These are phyloP conservation scores for Eutolmus rufibarbis DNA, from an alignment of 2,888 invertebrate species.

Conservation along the genomic window DNA sequence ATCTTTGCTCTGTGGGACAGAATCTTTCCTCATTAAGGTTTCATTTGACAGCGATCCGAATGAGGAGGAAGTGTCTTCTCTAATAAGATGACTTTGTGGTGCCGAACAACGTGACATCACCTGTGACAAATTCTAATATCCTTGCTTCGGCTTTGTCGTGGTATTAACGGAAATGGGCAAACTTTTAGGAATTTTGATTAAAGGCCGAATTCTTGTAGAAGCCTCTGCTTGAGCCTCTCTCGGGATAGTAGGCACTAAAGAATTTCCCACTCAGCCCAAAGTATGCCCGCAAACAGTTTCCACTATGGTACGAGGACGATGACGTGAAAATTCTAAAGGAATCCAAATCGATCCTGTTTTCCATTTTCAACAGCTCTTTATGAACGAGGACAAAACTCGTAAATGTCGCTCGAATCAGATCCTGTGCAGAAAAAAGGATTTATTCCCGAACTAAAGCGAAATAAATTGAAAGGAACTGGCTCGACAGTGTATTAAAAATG, in stretches of 20 bases:
- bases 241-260: not conserved
- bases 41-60: not conserved
- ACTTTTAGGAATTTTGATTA: not conserved
- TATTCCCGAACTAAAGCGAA: not conserved
- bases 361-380: not conserved
- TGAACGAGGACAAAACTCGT: not conserved
- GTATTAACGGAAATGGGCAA: not conserved
- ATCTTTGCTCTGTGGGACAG: not conserved
- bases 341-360: not conserved
- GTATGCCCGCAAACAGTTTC: not conserved
- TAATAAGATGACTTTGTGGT: not conserved
- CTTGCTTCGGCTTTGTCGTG: not conserved
- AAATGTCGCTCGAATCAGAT: not conserved
- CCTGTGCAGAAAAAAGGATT: not conserved
- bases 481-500: not conserved
- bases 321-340: not conserved
- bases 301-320: not conserved
- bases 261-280: not conserved
- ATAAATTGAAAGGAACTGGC: not conserved
- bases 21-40: not conserved
- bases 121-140: not conserved
- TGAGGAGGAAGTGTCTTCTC: not conserved
- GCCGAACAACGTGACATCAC: not conserved
- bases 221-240: not conserved
- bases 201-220: not conserved